Base-by-base conservation (phyloP, 2,113 vertebrate genomes). In the Heteronetta atricapilla region DNA sequence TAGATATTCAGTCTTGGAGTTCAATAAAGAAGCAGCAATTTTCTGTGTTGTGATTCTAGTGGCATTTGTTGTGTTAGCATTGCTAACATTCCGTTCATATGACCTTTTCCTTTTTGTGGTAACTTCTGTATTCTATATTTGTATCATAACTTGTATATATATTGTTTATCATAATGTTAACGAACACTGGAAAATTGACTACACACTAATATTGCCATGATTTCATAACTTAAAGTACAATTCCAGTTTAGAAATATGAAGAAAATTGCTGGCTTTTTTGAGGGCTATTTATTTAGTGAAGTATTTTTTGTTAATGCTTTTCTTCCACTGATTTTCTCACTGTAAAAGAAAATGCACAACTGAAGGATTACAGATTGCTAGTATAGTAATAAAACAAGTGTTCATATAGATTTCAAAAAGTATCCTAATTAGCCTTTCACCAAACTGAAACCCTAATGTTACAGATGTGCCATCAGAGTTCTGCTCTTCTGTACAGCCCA, bases 321-420 rank as follows among this genome's bases (percentile, higher is more conserved):
- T 93, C 72, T 74, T 85, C 26, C 19, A 10, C 70, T 78, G 59
- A 64, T 28, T 38, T 60, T 93, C 81, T 90, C 85, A 73, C 88
- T 93, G 34, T 56, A 36, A 82, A 88, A 79, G 38, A 67, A 62
- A 89, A 80, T 83, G 64, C 75, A 87, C 59, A n/a, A 53, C 10
- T 78, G 79, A 59, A 86, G 68, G 11, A 91, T 91, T 93, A 95
- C 68, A 93, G 93, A 87, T 88, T 87, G 91, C 83, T 75, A 53
- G 86, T 86, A 63, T 52, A 67, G 90, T 92, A 92, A 95, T 96
- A 93, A 96, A 97, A 33, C 96, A 97, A 96, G 95, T 98, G 97
- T 95, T 97, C 80, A 38, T 23, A 84, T 78, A 89, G 93, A 72
- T 92, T 95, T 89, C 48, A 56, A 26, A 76, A 82, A 82, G 74